Conservation (phyloP, 2,113 vertebrate genomes). For the Onychostoma macrolepis region DNA sequence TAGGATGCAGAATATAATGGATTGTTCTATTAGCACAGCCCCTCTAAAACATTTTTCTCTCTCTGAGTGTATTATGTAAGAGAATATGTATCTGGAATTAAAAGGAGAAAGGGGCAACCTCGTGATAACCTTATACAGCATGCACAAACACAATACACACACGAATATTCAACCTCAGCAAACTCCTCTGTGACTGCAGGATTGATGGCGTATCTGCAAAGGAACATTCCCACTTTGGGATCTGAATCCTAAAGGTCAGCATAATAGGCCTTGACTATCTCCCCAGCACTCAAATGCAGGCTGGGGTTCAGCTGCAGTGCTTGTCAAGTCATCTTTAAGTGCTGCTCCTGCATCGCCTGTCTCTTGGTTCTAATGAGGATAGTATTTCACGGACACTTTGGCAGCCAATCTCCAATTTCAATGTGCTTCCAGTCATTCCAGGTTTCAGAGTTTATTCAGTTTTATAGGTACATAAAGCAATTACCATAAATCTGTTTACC, state of each 20-base stretch:
- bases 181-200: not conserved
- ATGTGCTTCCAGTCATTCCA: not conserved
- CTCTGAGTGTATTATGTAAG: slow-evolving; percentile 60
- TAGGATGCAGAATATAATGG: slow-evolving; percentile 23
- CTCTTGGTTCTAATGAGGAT: slow-evolving; percentile 21
- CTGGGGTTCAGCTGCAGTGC: not conserved
- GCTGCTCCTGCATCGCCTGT: slow-evolving; percentile 10
- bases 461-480: slow-evolving; percentile 18
- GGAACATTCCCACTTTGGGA: not conserved
- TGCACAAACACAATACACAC: slow-evolving; percentile 21
- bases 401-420: slow-evolving; percentile 2
- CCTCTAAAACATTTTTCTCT: slow-evolving; percentile 41
- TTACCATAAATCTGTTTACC: not conserved
- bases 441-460: slow-evolving; percentile 1
- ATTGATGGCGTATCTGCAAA: not conserved
- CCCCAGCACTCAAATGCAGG: not conserved
- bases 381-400: not conserved
- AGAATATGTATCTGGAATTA: slow-evolving; percentile 48
- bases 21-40: slow-evolving; percentile 30
- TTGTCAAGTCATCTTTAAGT: slow-evolving; percentile 7
- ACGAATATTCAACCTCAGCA: slow-evolving; percentile 19
- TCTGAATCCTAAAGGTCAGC: slow-evolving; percentile 33
- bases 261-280: not conserved
- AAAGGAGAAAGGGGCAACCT: slow-evolving; percentile 13
- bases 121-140: slow-evolving; percentile 15